Percentiles rank a stretch among this genome's conserved stretches.
Conservation (phyloP, 2,797 vertebrate genomes). For the Cyprinodon diabolis region DNA sequence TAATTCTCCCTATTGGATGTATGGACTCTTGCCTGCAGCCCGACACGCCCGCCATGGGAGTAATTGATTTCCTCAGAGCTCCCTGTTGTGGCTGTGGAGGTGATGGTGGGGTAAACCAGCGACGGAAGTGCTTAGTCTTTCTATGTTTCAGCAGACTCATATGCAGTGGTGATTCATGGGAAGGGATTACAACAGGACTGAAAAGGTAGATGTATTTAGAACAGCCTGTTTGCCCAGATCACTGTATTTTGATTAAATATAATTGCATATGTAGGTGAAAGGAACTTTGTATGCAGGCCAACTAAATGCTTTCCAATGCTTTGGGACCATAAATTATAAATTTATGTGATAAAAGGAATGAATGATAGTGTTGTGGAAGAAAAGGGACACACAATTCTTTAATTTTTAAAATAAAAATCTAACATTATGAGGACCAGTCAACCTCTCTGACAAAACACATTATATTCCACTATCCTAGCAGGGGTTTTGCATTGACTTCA, state of each 20-base stretch:
- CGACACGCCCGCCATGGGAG: slow-evolving; percentile 58
- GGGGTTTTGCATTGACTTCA: too few relatives aligned
- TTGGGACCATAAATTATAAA: background rate
- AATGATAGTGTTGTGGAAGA: background rate
- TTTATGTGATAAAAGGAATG: background rate
- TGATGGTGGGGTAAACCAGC: slow-evolving; percentile 30
- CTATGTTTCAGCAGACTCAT: slow-evolving; percentile 45
- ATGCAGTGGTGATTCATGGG: slow-evolving; percentile 47
- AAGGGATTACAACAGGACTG: slow-evolving; percentile 56
- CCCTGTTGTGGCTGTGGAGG: slow-evolving; percentile 37
- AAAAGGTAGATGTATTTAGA: slow-evolving; percentile 6
- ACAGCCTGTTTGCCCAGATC: slow-evolving; percentile 25
- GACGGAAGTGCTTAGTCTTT: slow-evolving; percentile 55
- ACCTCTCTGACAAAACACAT: too few relatives aligned
- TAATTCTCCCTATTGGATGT: slow-evolving; percentile 67
- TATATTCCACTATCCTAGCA: too few relatives aligned
- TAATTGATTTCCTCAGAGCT: slow-evolving; percentile 79
- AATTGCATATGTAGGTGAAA: background rate
- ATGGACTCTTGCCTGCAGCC: slow-evolving; percentile 52
- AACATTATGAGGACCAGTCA: too few relatives aligned
- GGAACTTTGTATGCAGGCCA: background rate
- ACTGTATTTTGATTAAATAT: slow-evolving; percentile 25
- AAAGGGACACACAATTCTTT: too few relatives aligned
- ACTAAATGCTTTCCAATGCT: background rate
- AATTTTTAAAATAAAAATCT: too few relatives aligned